phyloP scores from a whole-genome alignment of 2,797 vertebrate species.

The Anisognathus igniventris region DNA sequence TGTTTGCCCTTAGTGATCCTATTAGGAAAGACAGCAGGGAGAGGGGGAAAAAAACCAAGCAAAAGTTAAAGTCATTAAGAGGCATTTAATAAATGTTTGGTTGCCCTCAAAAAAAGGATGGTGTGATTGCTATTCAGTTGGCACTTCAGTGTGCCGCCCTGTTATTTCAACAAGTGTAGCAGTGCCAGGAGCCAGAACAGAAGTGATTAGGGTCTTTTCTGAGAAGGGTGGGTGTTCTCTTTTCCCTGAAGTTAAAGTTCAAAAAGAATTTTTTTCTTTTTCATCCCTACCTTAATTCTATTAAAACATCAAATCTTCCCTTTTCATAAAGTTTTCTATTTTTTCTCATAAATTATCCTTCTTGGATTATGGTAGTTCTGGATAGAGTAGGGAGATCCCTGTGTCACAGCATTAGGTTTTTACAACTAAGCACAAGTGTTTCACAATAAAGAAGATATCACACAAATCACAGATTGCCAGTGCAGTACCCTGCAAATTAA shows the following conservation, averaged over 20 bases:
- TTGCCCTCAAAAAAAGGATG: not conserved
- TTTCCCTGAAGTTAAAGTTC: constrained; percentile 18
- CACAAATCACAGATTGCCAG: not conserved
- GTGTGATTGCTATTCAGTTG: constrained; percentile 3
- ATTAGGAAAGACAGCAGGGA: constrained; percentile 60
- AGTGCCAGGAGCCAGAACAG: not conserved
- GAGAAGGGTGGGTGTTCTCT: not conserved
- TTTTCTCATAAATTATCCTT: not conserved
- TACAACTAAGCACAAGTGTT: not conserved
- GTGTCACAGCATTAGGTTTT: not conserved
- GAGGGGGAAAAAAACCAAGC: rapidly evolving
- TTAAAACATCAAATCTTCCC: not conserved
- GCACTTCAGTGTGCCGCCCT: not conserved
- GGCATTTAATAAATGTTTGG: constrained; percentile 1
- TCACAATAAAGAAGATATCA: not conserved
- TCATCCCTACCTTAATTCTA: constrained; percentile 1
- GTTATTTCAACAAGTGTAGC: constrained; percentile 20
- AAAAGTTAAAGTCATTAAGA: constrained; percentile 37
- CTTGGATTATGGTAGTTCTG: not conserved
- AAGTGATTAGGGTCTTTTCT: not conserved
- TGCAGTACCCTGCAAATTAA: not conserved
- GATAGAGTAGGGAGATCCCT: not conserved
- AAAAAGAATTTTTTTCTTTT: not conserved
- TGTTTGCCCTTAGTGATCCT: constrained; percentile 38
- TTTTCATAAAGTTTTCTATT: not conserved